These are phyloP conservation scores for Solenodon paradoxus DNA, from an alignment of 2,113 vertebrate species.

Conservation along the genomic window DNA sequence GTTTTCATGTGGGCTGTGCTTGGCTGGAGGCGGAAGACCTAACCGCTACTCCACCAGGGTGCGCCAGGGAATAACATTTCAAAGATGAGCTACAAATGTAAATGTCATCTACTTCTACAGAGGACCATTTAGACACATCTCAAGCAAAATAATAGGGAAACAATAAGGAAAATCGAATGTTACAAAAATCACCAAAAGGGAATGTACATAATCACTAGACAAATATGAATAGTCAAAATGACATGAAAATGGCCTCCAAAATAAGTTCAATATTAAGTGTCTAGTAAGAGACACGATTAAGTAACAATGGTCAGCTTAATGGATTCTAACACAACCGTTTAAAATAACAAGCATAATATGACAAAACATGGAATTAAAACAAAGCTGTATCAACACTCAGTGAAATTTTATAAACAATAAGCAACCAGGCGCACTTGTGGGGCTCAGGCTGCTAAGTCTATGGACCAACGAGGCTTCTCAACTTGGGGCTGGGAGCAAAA, in stretches of 20 bases:
- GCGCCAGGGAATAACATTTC: not conserved
- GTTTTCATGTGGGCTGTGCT: too few relatives aligned
- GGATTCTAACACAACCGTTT: not conserved
- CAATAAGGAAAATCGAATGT: not conserved
- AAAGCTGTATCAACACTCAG: not conserved
- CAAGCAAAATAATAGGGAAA: not conserved
- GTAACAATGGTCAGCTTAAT: not conserved
- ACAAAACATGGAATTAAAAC: not conserved
- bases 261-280: not conserved
- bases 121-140: not conserved
- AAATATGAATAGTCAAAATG: not conserved
- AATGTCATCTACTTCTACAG: not conserved
- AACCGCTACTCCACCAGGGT: too few relatives aligned
- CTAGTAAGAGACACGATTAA: not conserved
- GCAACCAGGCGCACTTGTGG: too few relatives aligned
- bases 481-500: too few relatives aligned
- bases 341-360: not conserved
- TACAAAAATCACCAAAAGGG: not conserved
- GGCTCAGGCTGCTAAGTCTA: too few relatives aligned
- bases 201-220: not conserved
- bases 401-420: not conserved
- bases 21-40: too few relatives aligned
- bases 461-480: too few relatives aligned
- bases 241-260: not conserved
- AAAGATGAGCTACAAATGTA: constrained; percentile 9